phyloP scores from a whole-genome alignment of 2,888 invertebrate genomes.

The Lasioglossum villosulum region DNA sequence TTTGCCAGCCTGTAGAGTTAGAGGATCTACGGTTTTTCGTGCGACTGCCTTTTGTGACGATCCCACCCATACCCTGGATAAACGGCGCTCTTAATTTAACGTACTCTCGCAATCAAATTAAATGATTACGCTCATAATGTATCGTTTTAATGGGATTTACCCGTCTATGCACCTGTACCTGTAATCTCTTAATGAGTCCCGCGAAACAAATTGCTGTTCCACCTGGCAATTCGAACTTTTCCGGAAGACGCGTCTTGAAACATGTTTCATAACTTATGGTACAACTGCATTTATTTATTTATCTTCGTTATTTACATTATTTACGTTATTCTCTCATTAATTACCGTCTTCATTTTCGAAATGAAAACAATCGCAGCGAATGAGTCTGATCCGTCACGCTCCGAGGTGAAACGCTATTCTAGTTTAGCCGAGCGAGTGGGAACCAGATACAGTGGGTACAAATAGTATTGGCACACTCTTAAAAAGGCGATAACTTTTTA shows the following conservation, averaged over 20 bases:
- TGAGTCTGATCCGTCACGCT: no score
- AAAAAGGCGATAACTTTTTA: no score
- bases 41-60: constrained; percentile 65
- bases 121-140: constrained; percentile 46
- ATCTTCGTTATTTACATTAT: no score
- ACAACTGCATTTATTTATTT: no score
- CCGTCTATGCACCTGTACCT: constrained; percentile 14
- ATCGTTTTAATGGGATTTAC: constrained; percentile 42
- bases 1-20: constrained; percentile 66
- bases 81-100: constrained; percentile 40
- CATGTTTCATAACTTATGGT: neutral
- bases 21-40: constrained; percentile 71
- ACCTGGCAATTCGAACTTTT: neutral
- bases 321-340: no score
- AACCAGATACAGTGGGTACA: no score
- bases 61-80: constrained; percentile 32
- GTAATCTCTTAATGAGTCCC: neutral
- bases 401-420: no score
- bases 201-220: neutral
- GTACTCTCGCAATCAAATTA: constrained; percentile 60
- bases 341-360: neutral
- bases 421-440: no score
- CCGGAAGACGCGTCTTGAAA: neutral
- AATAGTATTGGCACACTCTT: no score
- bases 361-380: no score